Evolutionary conservation across 2,888 invertebrate genomes (phyloP).

Genomic region (Cynaeus angustus): DNA sequence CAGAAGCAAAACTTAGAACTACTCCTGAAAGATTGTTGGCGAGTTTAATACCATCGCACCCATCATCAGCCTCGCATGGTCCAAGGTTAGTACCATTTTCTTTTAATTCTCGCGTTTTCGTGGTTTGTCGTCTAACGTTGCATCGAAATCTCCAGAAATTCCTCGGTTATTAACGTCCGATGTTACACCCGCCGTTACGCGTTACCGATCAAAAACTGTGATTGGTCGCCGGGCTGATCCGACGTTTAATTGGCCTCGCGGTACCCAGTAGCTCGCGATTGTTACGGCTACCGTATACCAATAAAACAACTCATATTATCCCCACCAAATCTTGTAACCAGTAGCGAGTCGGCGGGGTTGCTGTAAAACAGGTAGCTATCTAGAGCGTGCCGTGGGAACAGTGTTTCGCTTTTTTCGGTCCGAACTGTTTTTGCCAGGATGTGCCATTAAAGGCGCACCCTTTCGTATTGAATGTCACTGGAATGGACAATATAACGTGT

Average conservation of each 20-base stretch:
- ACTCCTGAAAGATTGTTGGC: conserved; percentile 56
- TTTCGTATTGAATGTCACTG: conserved; percentile 58
- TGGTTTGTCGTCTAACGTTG: conserved; percentile 13
- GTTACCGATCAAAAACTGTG: background rate
- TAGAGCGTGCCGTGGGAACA: conserved; percentile 49
- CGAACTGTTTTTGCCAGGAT: conserved; percentile 12
- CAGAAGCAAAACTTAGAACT: conserved; percentile 69
- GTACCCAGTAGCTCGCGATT: conserved; percentile 60
- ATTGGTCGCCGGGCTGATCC: conserved; percentile 22
- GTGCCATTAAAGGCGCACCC: conserved; percentile 51
- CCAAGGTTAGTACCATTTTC: conserved; percentile 38
- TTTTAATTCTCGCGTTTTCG: conserved; percentile 7
- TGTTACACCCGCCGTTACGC: conserved; percentile 4
- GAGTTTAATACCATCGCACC: conserved; percentile 38
- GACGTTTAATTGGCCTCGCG: conserved; percentile 57
- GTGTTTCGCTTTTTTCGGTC: background rate
- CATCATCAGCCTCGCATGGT: conserved; percentile 20
- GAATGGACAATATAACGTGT: conserved; percentile 63
- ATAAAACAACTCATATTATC: conserved; percentile 51
- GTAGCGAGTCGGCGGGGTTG: conserved; percentile 49
- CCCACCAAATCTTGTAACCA: conserved; percentile 48
- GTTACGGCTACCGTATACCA: conserved; percentile 47
- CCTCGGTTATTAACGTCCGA: background rate
- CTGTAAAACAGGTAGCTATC: conserved; percentile 57
- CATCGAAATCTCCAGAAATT: conserved; percentile 10